These are phyloP conservation scores for Uropsilus gracilis DNA, from an alignment of 2,113 vertebrate species.

Conservation along the genomic window DNA sequence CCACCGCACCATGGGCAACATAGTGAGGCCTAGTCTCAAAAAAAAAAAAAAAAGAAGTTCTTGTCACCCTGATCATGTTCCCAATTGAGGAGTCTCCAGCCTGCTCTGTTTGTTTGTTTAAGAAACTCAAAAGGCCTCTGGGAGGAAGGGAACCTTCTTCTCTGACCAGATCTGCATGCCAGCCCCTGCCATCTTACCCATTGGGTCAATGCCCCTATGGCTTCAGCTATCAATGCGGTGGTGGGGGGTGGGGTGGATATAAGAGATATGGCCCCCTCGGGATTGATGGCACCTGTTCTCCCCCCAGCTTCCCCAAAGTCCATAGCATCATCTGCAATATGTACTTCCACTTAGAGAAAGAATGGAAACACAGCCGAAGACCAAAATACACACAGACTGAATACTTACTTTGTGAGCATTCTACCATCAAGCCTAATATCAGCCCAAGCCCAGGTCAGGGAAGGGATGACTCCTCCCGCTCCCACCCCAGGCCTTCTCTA, in stretches of 20 bases:
- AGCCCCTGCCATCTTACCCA: accelerated
- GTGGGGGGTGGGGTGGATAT: not conserved
- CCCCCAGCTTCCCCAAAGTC: not conserved
- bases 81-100: not conserved
- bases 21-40: too few species aligned
- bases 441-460: not conserved
- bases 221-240: not conserved
- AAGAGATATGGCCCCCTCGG: not conserved
- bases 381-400: not conserved
- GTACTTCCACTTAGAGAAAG: not conserved
- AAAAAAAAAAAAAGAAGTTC: too few species aligned
- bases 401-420: not conserved
- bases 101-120: not conserved
- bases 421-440: not conserved
- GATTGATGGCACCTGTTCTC: not conserved
- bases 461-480: not conserved
- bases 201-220: accelerated
- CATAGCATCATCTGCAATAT: not conserved
- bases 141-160: not conserved
- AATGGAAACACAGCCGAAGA: not conserved
- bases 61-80: not conserved
- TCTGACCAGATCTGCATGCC: not conserved
- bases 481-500: too few species aligned
- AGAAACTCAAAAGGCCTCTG: not conserved
- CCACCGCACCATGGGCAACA: too few species aligned